A percentile compares a stretch with the other conserved stretches of the same genome.
These are phyloP conservation scores for Euproctis similis DNA, from an alignment of 2,888 invertebrate genomes.

Conservation along the genomic window DNA sequence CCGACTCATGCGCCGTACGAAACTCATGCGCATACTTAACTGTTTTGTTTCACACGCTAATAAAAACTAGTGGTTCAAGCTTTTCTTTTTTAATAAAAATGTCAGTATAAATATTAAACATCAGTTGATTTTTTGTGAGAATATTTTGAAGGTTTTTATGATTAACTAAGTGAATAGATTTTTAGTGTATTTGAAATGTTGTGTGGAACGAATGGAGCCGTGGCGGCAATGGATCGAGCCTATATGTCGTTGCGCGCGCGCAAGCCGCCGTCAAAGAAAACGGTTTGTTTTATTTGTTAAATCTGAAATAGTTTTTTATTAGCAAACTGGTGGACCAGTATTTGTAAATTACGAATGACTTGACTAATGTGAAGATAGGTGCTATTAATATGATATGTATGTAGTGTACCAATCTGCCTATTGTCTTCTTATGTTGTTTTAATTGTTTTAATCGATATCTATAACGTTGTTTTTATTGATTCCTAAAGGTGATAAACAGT, in stretches of 20 bases:
- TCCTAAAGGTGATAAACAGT: too few species aligned
- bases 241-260: conserved; percentile 72
- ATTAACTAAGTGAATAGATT: background rate
- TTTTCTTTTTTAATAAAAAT: background rate
- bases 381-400: too few species aligned
- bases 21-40: conserved; percentile 22
- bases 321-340: too few species aligned
- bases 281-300: conserved; percentile 46
- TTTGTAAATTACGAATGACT: too few species aligned
- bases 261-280: conserved; percentile 55
- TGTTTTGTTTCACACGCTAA: conserved; percentile 8
- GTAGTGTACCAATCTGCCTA: too few species aligned
- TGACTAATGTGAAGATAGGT: too few species aligned
- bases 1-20: conserved; percentile 32
- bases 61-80: too few species aligned
- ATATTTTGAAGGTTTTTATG: background rate
- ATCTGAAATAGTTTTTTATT: too few species aligned
- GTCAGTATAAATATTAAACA: too few species aligned
- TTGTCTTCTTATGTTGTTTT: too few species aligned
- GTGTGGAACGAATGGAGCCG: conserved; percentile 62
- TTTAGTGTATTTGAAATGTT: conserved; percentile 37
- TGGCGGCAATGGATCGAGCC: conserved; percentile 69
- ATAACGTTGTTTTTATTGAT: too few species aligned
- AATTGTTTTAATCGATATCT: too few species aligned
- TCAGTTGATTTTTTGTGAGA: background rate